Evolutionary conservation across 1,140 invertebrate species (phyloP).

Genomic region (Megalopta genalis): DNA sequence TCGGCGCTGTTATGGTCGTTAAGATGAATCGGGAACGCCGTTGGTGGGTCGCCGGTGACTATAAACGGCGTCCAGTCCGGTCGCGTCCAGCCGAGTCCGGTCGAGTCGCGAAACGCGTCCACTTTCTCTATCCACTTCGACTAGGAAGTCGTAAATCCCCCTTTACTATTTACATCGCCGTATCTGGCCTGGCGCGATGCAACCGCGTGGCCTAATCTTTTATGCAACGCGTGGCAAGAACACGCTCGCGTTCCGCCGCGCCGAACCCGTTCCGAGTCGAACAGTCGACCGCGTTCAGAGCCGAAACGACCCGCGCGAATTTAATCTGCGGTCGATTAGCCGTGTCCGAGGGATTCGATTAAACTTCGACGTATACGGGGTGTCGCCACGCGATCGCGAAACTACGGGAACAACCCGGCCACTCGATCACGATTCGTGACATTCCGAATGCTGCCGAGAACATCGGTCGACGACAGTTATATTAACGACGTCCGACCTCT

Average conservation of each 20-base stretch:
- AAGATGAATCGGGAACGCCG: constrained; percentile 6
- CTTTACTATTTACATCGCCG: constrained; percentile 43
- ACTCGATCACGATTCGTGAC: too few species aligned
- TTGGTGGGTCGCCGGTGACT: constrained; percentile 19
- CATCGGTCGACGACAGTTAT: too few species aligned
- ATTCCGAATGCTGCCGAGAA: too few species aligned
- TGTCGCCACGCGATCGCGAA: not conserved
- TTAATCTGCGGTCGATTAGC: too few species aligned
- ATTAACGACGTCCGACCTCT: too few species aligned
- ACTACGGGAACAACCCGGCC: too few species aligned
- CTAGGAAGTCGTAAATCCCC: constrained; percentile 64
- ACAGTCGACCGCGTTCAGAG: too few species aligned
- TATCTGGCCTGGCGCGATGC: constrained; percentile 18
- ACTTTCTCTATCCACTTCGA: constrained; percentile 58
- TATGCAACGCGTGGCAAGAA: constrained; percentile 19
- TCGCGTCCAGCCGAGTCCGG: not conserved
- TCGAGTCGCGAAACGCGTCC: constrained; percentile 27
- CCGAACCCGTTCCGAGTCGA: not conserved
- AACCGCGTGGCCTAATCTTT: constrained; percentile 17
- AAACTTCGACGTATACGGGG: not conserved
- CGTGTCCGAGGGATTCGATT: too few species aligned
- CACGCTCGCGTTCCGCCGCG: not conserved
- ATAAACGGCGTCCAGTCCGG: constrained; percentile 48
- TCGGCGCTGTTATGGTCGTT: constrained; percentile 11
- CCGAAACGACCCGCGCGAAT: too few species aligned